These are phyloP conservation scores for Notodonta dromedarius DNA, from an alignment of 2,888 invertebrate species.

Conservation along the genomic window DNA sequence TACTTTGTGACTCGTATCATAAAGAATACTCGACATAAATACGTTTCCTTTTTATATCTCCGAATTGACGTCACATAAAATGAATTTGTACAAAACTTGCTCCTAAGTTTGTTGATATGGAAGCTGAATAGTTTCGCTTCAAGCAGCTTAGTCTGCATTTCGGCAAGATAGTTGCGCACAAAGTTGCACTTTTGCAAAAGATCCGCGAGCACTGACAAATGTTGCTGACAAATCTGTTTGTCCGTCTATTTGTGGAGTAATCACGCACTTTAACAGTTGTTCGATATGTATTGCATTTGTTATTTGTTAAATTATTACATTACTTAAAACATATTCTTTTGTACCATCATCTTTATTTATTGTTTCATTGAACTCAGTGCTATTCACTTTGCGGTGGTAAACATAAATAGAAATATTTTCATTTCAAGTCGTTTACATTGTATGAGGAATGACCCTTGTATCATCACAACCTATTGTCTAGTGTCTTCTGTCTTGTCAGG, in stretches of 20 bases:
- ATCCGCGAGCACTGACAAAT: slow-evolving; percentile 63
- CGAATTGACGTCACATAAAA: slow-evolving; percentile 60
- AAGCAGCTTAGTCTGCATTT: slow-evolving; percentile 59
- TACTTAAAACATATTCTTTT: slow-evolving; percentile 35
- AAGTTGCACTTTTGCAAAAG: slow-evolving; percentile 67
- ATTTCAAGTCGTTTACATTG: slow-evolving; percentile 29
- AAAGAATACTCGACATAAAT: slow-evolving; percentile 30
- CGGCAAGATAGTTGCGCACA: slow-evolving; percentile 60
- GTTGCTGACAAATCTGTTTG: slow-evolving; percentile 57
- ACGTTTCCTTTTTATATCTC: slow-evolving; percentile 49
- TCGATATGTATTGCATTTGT: slow-evolving; percentile 35
- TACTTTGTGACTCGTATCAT: slow-evolving; percentile 15
- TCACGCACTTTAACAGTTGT: slow-evolving; percentile 54
- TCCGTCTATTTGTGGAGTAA: slow-evolving; percentile 54
- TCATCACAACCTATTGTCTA: slow-evolving; percentile 35
- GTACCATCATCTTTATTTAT: slow-evolving; percentile 31
- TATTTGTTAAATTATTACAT: slow-evolving; percentile 34
- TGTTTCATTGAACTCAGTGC: slow-evolving; percentile 28
- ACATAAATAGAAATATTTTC: slow-evolving; percentile 24
- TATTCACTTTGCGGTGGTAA: slow-evolving; percentile 29
- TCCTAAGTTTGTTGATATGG: slow-evolving; percentile 65
- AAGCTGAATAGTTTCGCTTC: slow-evolving; percentile 59
- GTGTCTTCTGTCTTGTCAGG: slow-evolving; percentile 22
- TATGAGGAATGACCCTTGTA: slow-evolving; percentile 25
- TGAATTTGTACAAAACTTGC: slow-evolving; percentile 59